Evolutionary conservation across 2,888 invertebrate species (phyloP).

Genomic region (Petrolisthes cinctipes): DNA sequence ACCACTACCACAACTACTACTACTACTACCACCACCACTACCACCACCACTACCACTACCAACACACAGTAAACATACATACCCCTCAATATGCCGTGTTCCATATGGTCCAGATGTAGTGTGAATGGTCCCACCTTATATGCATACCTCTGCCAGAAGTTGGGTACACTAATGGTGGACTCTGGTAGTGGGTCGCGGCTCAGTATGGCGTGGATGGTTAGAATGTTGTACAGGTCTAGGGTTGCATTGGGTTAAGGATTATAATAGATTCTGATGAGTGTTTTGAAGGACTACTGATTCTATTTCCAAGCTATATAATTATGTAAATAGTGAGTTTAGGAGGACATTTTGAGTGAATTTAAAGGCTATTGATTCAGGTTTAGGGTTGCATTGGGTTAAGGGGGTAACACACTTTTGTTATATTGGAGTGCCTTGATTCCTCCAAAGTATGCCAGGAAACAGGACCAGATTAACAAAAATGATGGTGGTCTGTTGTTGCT

Average conservation of each 20-base stretch:
- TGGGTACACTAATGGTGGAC: constrained; percentile 41
- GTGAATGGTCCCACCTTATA: constrained; percentile 45
- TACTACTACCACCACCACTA: too few species aligned
- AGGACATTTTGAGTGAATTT: background rate
- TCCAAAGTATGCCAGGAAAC: too few species aligned
- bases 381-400: background rate
- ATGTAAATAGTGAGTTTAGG: background rate
- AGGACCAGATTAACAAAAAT: too few species aligned
- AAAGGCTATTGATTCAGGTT: background rate
- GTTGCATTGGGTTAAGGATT: background rate
- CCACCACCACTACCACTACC: too few species aligned
- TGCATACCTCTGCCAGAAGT: constrained; percentile 39
- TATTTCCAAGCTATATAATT: background rate
- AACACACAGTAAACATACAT: background rate
- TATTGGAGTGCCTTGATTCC: too few species aligned
- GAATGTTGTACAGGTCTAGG: constrained; percentile 47
- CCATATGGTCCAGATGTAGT: constrained; percentile 45
- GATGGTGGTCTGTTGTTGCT: too few species aligned
- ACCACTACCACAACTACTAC: too few species aligned
- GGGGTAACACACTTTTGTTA: background rate
- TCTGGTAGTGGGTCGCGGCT: constrained; percentile 13
- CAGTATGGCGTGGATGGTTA: constrained; percentile 45
- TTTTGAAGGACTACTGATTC: background rate
- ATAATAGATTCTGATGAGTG: background rate
- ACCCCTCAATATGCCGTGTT: constrained; percentile 53